A percentile compares a stretch with the other conserved stretches of the same genome.
Conservation (phyloP, 2,797 vertebrate genomes). For the Toxotes lorentzi region DNA sequence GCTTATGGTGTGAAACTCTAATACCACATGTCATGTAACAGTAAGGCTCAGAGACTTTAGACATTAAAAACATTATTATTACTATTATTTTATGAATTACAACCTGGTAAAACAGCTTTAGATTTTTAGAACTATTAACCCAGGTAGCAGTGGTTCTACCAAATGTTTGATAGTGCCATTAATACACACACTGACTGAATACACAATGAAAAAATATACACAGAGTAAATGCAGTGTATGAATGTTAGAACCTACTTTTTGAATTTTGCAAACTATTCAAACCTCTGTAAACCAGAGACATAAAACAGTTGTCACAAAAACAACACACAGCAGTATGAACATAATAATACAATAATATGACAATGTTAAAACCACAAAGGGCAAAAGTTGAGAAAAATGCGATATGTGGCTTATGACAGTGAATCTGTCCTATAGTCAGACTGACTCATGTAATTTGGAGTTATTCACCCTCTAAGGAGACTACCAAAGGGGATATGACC, state of each 20-base stretch:
- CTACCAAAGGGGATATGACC: constrained; percentile 73
- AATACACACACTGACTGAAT: not conserved
- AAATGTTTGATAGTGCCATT: not conserved
- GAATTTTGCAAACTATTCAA: not conserved
- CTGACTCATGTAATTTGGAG: constrained; percentile 71
- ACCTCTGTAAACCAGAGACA: not conserved
- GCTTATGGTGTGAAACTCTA: too few species aligned
- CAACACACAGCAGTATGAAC: not conserved
- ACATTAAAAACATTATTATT: not conserved
- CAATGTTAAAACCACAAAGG: constrained; percentile 34
- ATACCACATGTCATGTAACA: too few species aligned
- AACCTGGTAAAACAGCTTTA: too few species aligned
- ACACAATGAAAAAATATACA: not conserved
- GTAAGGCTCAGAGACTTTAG: not conserved
- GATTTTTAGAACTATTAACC: not conserved
- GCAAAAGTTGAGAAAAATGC: constrained; percentile 34
- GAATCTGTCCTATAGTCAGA: constrained; percentile 55
- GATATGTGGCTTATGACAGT: constrained; percentile 54
- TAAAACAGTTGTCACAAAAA: not conserved
- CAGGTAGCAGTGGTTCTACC: not conserved
- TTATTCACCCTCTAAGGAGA: constrained; percentile 63
- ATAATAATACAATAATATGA: constrained; percentile 17
- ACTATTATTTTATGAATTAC: not conserved
- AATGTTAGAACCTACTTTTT: not conserved
- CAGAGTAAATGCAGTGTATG: not conserved